phyloP scores from a whole-genome alignment of 1,140 invertebrate genomes.

The Lerema accius region DNA sequence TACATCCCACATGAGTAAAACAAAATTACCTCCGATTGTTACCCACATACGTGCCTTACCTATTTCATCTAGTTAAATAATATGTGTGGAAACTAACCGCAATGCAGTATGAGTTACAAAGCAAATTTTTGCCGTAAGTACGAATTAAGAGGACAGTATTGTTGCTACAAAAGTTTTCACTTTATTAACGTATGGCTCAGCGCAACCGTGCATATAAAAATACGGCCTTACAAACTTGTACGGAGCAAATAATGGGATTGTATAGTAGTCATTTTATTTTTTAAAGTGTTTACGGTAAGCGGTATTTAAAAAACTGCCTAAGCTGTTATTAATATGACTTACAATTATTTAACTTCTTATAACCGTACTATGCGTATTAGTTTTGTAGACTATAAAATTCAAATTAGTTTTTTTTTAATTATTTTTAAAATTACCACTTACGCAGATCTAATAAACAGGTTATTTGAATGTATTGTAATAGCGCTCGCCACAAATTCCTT shows the following conservation, averaged over 20 bases:
- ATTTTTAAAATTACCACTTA: too few species aligned
- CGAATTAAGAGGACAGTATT: slow-evolving; percentile 36
- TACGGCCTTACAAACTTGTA: not conserved
- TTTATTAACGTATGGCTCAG: slow-evolving; percentile 23
- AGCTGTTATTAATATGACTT: too few species aligned
- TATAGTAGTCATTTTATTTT: too few species aligned
- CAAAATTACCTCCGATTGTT: not conserved
- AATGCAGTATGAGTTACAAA: slow-evolving; percentile 37
- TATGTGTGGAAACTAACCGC: slow-evolving; percentile 40
- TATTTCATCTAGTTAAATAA: slow-evolving; percentile 6
- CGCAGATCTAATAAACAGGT: too few species aligned
- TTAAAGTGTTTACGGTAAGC: too few species aligned
- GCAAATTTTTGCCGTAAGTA: slow-evolving; percentile 34
- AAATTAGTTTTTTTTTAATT: too few species aligned
- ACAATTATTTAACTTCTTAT: too few species aligned
- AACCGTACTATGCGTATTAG: too few species aligned
- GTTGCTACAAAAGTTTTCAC: slow-evolving; percentile 23
- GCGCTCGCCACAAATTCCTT: too few species aligned
- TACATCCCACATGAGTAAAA: not conserved
- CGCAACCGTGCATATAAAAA: not conserved
- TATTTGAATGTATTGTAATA: too few species aligned
- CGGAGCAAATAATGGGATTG: not conserved
- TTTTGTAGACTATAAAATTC: too few species aligned
- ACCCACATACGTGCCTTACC: slow-evolving; percentile 2
- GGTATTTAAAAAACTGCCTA: too few species aligned